Evolutionary conservation across 1,140 invertebrate species (phyloP).

Genomic region (Bombus confusus): DNA sequence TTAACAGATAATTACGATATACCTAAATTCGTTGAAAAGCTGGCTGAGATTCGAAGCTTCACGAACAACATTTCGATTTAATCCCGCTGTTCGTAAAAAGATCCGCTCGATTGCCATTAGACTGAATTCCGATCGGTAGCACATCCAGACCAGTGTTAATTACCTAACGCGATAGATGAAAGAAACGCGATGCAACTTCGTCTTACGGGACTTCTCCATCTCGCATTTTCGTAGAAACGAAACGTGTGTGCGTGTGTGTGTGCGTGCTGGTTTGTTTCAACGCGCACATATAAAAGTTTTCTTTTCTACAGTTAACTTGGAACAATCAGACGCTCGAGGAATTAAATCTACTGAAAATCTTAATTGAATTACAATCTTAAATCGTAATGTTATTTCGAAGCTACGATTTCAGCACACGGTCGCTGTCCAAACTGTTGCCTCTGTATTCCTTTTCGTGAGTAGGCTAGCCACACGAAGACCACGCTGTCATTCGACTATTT

Average conservation of each 20-base stretch:
- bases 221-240: neutral
- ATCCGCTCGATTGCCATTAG: neutral
- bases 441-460: constrained; percentile 52
- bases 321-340: neutral
- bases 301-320: neutral
- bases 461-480: constrained; percentile 46
- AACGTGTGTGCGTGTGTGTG: no score
- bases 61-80: neutral
- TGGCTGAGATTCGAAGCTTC: neutral
- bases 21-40: no score
- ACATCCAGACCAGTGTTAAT: neutral
- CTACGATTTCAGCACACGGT: neutral
- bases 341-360: neutral
- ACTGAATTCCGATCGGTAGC: neutral
- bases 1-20: no score
- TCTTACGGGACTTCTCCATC: neutral
- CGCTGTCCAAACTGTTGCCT: neutral
- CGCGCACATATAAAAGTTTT: neutral
- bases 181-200: neutral
- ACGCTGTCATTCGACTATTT: constrained; percentile 59
- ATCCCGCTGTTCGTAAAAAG: neutral
- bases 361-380: neutral
- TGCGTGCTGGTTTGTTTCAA: neutral
- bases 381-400: neutral
- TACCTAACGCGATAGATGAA: neutral